Base-by-base conservation (phyloP, 2,113 vertebrate genomes). In the Peucedramus taeniatus region DNA sequence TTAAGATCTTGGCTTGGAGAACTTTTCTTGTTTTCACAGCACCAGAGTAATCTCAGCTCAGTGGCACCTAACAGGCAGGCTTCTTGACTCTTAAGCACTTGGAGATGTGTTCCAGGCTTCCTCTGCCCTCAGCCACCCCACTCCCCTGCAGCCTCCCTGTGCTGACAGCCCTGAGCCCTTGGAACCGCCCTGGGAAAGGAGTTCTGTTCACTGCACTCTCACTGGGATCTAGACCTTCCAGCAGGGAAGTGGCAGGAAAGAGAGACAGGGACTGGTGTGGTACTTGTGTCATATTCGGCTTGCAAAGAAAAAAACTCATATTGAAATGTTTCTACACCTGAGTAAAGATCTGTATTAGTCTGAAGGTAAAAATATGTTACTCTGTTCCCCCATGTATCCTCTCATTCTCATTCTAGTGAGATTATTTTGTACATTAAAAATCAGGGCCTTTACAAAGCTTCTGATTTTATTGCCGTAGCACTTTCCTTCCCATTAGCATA, bases 121-220 rank as follows among this genome's bases (percentile, higher is more conserved):
- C 27, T 57, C 31, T 75, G 22, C 10, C n/a, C 53, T 51, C 54
- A 2, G 1, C 20, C 37, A n/a, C 16, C 33, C 10, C 13, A 1
- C 4, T 33, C 2, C 19, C 10, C 56, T 31, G 20, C 35, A 56
- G 61, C 15, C 24, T 75, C 23, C 18, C 14, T 0, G 0, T 6
- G 8, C n/a, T 0, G 1, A 20, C 35, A 22, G 42, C 10, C 20
- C 42, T 1, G 0, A 0, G 0, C 15, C 35, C 14, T 8, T 0
- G 0, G 28, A 39, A 21, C 15, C 9, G 60, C 15, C 31, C 45
- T 59, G 10, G 28, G 44, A 63, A 54, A 37, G 42, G n/a, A 20
- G 15, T 15, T 24, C 14, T 78, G 76, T 19, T 39, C 40, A 4
- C 30, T 45, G 40, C 3, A 9, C 7, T 39, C 54, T 30, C 15